phyloP scores from a whole-genome alignment of 1,140 invertebrate genomes.

The Eulimnadia texana region DNA sequence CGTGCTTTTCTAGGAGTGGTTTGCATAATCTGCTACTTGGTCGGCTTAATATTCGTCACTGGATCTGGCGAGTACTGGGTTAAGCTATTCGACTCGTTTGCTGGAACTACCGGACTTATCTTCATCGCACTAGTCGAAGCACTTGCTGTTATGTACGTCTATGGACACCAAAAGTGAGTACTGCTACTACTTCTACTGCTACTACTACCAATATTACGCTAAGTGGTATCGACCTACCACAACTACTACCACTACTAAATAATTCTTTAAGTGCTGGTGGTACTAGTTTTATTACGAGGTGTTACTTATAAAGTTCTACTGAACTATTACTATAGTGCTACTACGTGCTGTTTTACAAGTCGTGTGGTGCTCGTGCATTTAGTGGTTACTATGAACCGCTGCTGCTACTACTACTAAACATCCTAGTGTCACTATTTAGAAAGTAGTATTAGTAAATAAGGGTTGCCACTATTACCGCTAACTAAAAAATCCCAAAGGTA shows the following conservation, averaged over 20 bases:
- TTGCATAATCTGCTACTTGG: slow-evolving; percentile 65
- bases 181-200: not conserved
- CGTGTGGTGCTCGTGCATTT: no score
- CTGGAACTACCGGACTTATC: slow-evolving; percentile 81
- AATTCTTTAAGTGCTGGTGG: no score
- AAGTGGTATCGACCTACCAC: not conserved
- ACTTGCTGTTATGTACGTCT: slow-evolving; percentile 75
- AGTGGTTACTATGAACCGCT: no score
- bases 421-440: no score
- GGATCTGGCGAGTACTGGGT: slow-evolving; percentile 91
- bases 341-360: no score
- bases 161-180: slow-evolving; percentile 68
- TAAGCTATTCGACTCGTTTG: slow-evolving; percentile 86
- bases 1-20: slow-evolving; percentile 45
- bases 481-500: no score
- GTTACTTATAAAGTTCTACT: slow-evolving; percentile 15
- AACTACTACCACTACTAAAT: not conserved
- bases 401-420: no score
- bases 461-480: no score
- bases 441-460: no score
- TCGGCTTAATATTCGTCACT: slow-evolving; percentile 78
- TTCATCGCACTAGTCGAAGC: slow-evolving; percentile 81
- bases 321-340: no score
- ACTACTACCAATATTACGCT: not conserved
- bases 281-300: no score